Base-by-base conservation (phyloP, 2,797 vertebrate species). In the Rhyacichthys aspro region DNA sequence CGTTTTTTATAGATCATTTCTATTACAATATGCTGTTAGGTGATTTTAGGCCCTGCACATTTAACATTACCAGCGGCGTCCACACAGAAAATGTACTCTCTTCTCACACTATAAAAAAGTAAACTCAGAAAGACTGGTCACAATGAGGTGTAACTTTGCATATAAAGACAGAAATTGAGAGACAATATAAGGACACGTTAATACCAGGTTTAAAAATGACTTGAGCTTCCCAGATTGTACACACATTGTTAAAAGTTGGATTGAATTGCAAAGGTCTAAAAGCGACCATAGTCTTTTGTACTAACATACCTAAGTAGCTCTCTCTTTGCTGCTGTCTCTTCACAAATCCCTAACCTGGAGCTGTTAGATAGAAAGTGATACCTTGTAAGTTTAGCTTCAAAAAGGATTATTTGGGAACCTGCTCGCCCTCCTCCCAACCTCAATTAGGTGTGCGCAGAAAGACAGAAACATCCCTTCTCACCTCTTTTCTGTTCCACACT, bases 371-470 rank as follows among this genome's bases (percentile, higher is more conserved):
- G 59, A 84, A 81, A 84, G 74, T 55, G 57, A 81, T 66, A 65
- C 74, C 69, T 70, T 79, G 79, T 70, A 81, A 79, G 82, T 81
- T 64, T 77, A 52, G 64, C 77, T 69, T 76, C 62, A 66, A 81
- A 65, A 53, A 64, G 76, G 79, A 77, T 84, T 79, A 76, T 83
- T 83, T 77, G 49, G 62, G 62, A 67, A 45, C 53, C 28, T 8
- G 10, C 62, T 79, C 49, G 12, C 76, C 74, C 67, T 82, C 55
- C 71, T 82, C 55, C 75, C 59, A 56, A 59, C 44, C 39, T 69
- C 73, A 85, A 86, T 88, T 85, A 85, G 66, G 63, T 9, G 65
- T 60, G 73, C 64, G 78, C 55, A 72, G 76, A 78, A 63, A 66
- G 78, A 65, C 53, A 79, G 65, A 57, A n/a, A 1, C 44, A 74